A percentile compares a stretch with the other conserved stretches of the same genome.
These are phyloP conservation scores for Micrastur ruficollis DNA, from an alignment of 2,797 vertebrate species.

Conservation along the genomic window DNA sequence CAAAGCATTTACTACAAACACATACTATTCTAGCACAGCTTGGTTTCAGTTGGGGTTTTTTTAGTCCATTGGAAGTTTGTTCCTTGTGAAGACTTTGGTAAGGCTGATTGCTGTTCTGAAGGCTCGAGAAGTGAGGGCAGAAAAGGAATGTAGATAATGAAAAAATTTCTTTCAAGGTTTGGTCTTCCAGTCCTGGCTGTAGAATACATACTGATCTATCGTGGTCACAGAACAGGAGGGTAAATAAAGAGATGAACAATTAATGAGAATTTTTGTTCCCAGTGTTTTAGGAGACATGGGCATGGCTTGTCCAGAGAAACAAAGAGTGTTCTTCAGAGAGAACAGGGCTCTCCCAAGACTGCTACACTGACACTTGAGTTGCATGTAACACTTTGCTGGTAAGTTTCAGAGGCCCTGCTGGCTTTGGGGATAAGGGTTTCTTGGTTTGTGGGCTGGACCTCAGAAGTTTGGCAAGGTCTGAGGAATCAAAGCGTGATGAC, in stretches of 20 bases:
- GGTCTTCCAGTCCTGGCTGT: not conserved
- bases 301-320: not conserved
- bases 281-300: not conserved
- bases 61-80: not conserved
- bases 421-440: not conserved
- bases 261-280: not conserved
- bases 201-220: not conserved
- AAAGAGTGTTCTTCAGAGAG: not conserved
- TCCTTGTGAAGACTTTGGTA: not conserved
- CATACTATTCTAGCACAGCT: not conserved
- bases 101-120: not conserved
- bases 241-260: not conserved
- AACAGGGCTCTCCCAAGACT: not conserved
- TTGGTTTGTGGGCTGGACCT: not conserved
- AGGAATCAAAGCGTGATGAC: not conserved
- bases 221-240: not conserved
- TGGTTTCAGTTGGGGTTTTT: not conserved
- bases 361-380: not conserved
- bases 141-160: not conserved
- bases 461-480: not conserved
- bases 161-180: not conserved
- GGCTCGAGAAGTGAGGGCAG: not conserved
- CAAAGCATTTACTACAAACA: not conserved
- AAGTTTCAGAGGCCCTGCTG: not conserved
- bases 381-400: fast-evolving